phyloP scores from a whole-genome alignment of 2,797 vertebrate species.

The Echeneis naucrates region DNA sequence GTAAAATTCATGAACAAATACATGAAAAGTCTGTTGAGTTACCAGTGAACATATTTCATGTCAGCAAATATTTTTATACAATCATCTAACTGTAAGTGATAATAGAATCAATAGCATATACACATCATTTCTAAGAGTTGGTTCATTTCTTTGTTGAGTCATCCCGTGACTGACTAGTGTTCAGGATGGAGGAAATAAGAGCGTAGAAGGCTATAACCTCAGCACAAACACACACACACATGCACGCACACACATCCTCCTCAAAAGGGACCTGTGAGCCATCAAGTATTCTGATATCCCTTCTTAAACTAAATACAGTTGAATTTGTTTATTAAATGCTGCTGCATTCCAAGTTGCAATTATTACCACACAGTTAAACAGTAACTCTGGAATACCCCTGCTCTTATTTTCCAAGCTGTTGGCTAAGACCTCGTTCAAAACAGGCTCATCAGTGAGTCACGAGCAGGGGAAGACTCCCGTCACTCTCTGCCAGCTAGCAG shows the following conservation, averaged over 20 bases:
- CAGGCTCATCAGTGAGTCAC: conserved; percentile 71
- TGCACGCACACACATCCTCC: conserved; percentile 4
- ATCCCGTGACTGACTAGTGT: conserved; percentile 36
- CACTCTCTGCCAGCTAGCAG: conserved; percentile 51
- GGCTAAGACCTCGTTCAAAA: conserved; percentile 53
- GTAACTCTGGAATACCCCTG: conserved; percentile 71
- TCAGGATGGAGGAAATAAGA: conserved; percentile 48
- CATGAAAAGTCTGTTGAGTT: not conserved
- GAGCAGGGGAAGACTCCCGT: conserved; percentile 62
- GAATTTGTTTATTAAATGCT: conserved; percentile 50
- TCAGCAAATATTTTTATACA: conserved; percentile 29
- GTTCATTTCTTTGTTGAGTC: conserved; percentile 35
- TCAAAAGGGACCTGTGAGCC: conserved; percentile 44
- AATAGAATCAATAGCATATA: conserved; percentile 30
- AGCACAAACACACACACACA: not conserved
- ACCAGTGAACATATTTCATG: conserved; percentile 11
- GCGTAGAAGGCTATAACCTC: conserved; percentile 42
- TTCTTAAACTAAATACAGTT: conserved; percentile 58
- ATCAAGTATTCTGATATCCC: conserved; percentile 61
- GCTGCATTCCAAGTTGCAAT: conserved; percentile 62
- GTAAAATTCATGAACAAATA: not conserved
- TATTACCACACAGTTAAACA: conserved; percentile 59
- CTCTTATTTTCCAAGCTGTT: conserved; percentile 64
- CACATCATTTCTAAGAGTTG: conserved; percentile 13
- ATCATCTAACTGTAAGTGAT: conserved; percentile 10